Evolutionary conservation across 2,888 invertebrate genomes (phyloP).

Genomic region (Fissipunctia ypsillon): DNA sequence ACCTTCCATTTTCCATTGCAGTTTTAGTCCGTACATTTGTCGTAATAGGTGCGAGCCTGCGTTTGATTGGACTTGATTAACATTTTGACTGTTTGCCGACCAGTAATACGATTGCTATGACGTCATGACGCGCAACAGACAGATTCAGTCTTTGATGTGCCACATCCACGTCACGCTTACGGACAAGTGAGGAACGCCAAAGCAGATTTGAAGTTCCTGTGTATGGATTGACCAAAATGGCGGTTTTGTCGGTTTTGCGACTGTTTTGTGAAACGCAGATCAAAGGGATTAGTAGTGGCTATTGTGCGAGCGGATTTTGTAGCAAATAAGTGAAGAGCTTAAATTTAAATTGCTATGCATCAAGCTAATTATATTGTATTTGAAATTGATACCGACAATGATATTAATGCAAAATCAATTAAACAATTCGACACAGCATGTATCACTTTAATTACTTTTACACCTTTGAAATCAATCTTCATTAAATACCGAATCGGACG

Average conservation of each 20-base stretch:
- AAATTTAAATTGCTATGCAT: conserved; percentile 7
- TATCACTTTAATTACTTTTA: not conserved
- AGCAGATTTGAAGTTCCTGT: conserved; percentile 45
- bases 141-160: conserved; percentile 57
- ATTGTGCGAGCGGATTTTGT: conserved; percentile 12
- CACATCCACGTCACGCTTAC: conserved; percentile 53
- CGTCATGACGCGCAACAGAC: conserved; percentile 56
- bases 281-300: conserved; percentile 27
- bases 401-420: not conserved
- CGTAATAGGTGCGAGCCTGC: conserved; percentile 81
- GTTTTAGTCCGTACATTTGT: conserved; percentile 10
- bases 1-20: conserved; percentile 24
- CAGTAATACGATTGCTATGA: conserved; percentile 58
- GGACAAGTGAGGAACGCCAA: conserved; percentile 59
- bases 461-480: not conserved
- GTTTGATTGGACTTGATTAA: conserved; percentile 91
- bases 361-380: not conserved
- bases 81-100: conserved; percentile 82
- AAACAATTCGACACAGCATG: not conserved
- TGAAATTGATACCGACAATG: not conserved
- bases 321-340: conserved; percentile 4
- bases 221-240: conserved; percentile 21
- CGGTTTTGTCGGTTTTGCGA: conserved; percentile 22
- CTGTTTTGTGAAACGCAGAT: conserved; percentile 33
- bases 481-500: not conserved